phyloP scores from a whole-genome alignment of 1,140 invertebrate genomes.

The Camponotus vicinus region DNA sequence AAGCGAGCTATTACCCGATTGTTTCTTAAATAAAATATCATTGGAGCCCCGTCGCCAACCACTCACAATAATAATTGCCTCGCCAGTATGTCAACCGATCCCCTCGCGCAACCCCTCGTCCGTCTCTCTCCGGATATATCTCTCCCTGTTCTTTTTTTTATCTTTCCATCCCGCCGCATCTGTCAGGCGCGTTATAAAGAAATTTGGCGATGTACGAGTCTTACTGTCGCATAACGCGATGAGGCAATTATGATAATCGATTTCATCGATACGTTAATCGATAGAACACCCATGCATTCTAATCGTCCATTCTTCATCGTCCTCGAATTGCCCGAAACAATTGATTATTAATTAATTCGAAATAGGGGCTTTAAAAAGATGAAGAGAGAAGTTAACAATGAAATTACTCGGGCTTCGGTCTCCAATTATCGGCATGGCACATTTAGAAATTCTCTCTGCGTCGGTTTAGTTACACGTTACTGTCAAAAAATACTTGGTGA shows the following conservation, averaged over 20 bases:
- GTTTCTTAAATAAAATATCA: slow-evolving; percentile 85
- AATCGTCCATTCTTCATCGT: neutral
- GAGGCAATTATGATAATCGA: neutral
- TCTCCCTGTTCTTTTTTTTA: neutral
- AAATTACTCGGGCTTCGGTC: no score
- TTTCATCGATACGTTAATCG: neutral
- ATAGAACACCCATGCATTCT: neutral
- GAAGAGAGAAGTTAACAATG: no score
- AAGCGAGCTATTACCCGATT: slow-evolving; percentile 84
- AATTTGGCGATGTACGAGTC: neutral
- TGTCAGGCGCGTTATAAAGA: neutral
- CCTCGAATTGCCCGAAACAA: neutral
- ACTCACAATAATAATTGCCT: slow-evolving; percentile 85
- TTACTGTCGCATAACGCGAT: neutral
- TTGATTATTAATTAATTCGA: no score
- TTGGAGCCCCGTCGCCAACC: slow-evolving; percentile 78
- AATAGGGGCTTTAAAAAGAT: no score
- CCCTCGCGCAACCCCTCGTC: slow-evolving; percentile 60
- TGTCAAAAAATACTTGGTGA: slow-evolving; percentile 14
- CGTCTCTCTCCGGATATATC: slow-evolving; percentile 51
- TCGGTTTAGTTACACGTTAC: neutral
- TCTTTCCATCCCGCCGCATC: neutral
- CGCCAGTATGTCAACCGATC: slow-evolving; percentile 75
- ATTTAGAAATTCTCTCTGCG: neutral
- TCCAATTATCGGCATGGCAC: no score